Evolutionary conservation across 2,888 invertebrate species (phyloP), one percentile per base, ranked within the genome.

Genomic region (Erpobdella octoculata): DNA sequence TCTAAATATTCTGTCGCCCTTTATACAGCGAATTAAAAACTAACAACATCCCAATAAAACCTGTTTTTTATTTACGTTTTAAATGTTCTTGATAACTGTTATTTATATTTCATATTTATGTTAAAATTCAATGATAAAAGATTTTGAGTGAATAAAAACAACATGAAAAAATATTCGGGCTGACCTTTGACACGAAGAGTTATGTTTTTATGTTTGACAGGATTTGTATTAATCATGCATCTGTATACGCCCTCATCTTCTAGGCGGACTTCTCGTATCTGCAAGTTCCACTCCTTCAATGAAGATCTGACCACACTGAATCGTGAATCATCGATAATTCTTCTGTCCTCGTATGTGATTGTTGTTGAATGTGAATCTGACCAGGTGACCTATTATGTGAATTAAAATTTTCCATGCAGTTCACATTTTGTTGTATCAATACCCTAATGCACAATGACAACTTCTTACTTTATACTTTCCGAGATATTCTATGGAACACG

Each of bases 191-290:
- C 79, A 62, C 76, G 74, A 8, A 82, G 77, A 31, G 74, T 73
- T 36, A 81, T 78, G 37, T 75, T 70, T 66, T 81, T 81, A 62
- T 75, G 77, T 72, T 77, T 77, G 53, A 78, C 76, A 8, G 81
- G 81, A 15, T 73, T 73, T 0, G 81, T 80, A 77, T 81, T 81
- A 71, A 81, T 78, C 70, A 78, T 78, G 70, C 82, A 82, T 75
- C 78, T 78, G 75, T 81, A 82, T 61, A 76, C 76, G 15, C 81
- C 82, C 66, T 78, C 78, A 75, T 81, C 81, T 58, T 77, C 78
- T 35, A 77, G 77, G 8, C 37, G 28, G 9, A 71, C 41, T 28
- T 72, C 72, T 6, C 78, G 73, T 9, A 81, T 79, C 72, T 79
- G 77, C 18, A 82, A 77, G 74, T 80, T 80, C 82, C 82, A 81